Evolutionary conservation across 2,888 invertebrate species (phyloP), one percentile per base, ranked within the genome.

Genomic region (Brachycybe producta): DNA sequence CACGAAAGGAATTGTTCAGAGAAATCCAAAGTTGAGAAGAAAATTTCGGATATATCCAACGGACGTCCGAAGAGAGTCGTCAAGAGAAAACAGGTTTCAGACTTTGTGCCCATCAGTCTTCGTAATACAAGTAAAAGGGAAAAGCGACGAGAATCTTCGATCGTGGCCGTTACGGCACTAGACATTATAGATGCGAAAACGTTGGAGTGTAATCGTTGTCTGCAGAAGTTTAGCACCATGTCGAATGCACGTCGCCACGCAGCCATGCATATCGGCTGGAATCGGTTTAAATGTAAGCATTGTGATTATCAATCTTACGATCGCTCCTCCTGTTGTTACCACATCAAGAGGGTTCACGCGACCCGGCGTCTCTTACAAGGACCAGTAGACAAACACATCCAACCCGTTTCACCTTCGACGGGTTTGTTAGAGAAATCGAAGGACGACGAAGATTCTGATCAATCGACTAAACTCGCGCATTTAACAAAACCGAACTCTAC

Each of bases 211-310:
- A 51, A 59, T 24, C 58, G 62, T 36, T 67, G 67, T 56, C 57
- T 59, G 17, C 57, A 58, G 34, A 50, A 44, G 4, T 58, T 58
- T 49, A 55, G 52, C 3, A 54, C 55, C 7, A 46, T 52, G 34
- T 57, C 58, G 4, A 73, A 75, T 56, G 62, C 81, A 5, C 69
- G 76, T 23, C 66, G 70, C 44, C 82, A 82, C 58, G 75, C 79
- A 67, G 76, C 80, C 0, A 62, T 67, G 3, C 82, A 83, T 62
- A 74, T 79, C 52, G 77, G 78, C 53, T 80, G 81, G 78, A 74
- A 78, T 59, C 74, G 82, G 26, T 86, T 79, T 62, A 79, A 80
- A 50, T 86, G 86, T 62, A 79, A 77, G 60, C 65, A 79, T 17
- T 86, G 86, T 65, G 73, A 76, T 45, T 84, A 49, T 19, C 52